Conservation (phyloP, 2,113 vertebrate genomes). For the Cynocephalus volans region DNA sequence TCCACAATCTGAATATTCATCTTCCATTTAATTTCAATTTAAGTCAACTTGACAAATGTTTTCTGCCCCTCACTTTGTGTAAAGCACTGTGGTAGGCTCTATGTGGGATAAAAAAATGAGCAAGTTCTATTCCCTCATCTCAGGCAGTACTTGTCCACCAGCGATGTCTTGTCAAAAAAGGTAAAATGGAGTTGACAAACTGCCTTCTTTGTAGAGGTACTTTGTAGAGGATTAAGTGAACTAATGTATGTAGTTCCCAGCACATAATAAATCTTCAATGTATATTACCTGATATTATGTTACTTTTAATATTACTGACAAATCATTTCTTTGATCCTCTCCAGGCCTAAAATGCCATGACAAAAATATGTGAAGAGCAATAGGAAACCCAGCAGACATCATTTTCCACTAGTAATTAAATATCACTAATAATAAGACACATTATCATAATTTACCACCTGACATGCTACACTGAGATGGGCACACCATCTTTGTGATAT, state of each 20-base stretch:
- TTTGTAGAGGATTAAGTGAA: conserved; percentile 4
- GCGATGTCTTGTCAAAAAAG: background rate
- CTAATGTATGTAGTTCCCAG: background rate
- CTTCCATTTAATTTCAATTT: conserved; percentile 31
- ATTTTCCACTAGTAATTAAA: background rate
- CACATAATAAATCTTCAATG: background rate
- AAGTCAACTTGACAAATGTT: background rate
- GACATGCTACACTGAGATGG: background rate
- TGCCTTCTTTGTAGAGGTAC: background rate
- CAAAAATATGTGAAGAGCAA: background rate
- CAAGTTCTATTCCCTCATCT: background rate
- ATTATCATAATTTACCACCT: background rate
- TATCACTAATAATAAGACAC: background rate
- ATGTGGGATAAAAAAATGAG: background rate
- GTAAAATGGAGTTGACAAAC: background rate
- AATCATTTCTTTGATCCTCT: conserved; percentile 2
- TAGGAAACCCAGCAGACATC: background rate
- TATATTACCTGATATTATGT: background rate
- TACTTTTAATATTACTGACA: conserved; percentile 35
- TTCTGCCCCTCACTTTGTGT: background rate
- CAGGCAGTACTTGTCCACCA: background rate
- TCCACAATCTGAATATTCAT: background rate
- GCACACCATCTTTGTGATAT: background rate
- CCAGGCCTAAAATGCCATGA: background rate
- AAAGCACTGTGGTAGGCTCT: conserved; percentile 12